Percentiles rank a stretch among this genome's conserved stretches.
Conservation (phyloP, 2,113 vertebrate species). For the Eubucco bourcierii region DNA sequence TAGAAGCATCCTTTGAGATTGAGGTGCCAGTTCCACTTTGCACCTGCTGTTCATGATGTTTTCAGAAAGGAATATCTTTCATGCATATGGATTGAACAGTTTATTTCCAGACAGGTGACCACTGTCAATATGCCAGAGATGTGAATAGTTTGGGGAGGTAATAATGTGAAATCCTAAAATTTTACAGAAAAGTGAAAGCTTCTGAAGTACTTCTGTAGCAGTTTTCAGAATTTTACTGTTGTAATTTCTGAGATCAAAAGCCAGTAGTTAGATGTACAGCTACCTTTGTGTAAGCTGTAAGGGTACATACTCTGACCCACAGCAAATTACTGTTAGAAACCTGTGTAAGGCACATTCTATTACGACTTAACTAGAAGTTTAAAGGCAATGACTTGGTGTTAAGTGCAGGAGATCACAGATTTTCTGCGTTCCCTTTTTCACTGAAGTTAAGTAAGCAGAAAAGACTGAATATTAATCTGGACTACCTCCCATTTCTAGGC, state of each 20-base stretch:
- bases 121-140: background rate
- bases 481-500: conserved; percentile 68
- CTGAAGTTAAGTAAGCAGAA: background rate
- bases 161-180: background rate
- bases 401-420: background rate
- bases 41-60: background rate
- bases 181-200: background rate
- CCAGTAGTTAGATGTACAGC: background rate
- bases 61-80: background rate
- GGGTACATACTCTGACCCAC: background rate
- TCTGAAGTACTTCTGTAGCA: background rate
- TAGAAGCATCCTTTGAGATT: background rate
- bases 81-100: background rate
- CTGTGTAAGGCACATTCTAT: background rate
- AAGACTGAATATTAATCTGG: background rate
- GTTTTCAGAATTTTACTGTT: background rate
- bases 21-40: background rate
- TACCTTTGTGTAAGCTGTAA: background rate
- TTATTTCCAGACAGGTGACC: background rate
- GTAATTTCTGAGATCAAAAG: background rate
- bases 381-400: background rate
- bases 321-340: background rate
- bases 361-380: background rate
- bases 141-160: background rate
- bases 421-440: background rate